Evolutionary conservation across 2,888 invertebrate genomes (phyloP), one percentile per base, ranked within the genome.

Genomic region (Acleris holmiana): DNA sequence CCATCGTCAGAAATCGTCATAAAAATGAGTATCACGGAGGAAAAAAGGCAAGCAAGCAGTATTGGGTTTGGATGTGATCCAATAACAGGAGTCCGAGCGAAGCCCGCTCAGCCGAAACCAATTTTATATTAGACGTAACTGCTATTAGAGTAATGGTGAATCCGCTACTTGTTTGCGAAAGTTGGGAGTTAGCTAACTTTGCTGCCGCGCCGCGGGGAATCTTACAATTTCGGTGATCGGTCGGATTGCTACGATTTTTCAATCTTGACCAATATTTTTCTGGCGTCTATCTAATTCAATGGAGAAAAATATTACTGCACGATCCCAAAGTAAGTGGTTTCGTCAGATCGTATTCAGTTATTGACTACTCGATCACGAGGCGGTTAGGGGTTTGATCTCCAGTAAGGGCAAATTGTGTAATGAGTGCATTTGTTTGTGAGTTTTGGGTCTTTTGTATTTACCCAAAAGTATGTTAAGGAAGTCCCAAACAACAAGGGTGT

Each of bases 61-160:
- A 71, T 70, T 67, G 67, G 61, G 50, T 18, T 61, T 61, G 66
- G 82, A 77, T 68, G 49, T 59, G 66, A 54, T 75, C 79, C 79
- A 77, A 76, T 70, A 71, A 60, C 71, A 66, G 64, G 61, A 66
- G 68, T 69, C 69, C 65, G 57, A 57, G 15, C 62, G 56, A 68
- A 71, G 77, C 73, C 68, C 71, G 74, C 71, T 80, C 77, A 73
- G 78, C 77, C 67, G 68, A 72, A 75, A 77, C 76, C 77, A 76
- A 80, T 78, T 80, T 75, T 76, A 76, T 78, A 78, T 79, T 74
- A 76, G 73, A 72, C 68, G 68, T 68, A 68, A 67, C 69, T 68
- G 67, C 72, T 74, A 76, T 77, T 73, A 73, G 69, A 71, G 68
- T 76, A 75, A 74, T 74, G 66, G 72, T 21, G 35, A 35, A 63